Base-by-base conservation (phyloP, 2,888 invertebrate species). In the Schizaphis graminum region DNA sequence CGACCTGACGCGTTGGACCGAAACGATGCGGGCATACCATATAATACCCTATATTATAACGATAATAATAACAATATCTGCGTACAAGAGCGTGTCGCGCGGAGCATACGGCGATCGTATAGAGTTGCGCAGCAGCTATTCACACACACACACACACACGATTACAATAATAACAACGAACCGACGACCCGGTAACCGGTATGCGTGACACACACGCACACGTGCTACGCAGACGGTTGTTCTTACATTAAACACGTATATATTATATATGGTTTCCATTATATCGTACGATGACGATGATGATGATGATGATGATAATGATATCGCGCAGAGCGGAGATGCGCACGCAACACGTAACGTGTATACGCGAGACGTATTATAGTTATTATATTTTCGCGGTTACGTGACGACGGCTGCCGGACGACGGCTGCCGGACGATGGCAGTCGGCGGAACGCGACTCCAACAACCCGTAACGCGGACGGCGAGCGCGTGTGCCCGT, bases 351-450 rank as follows among this genome's bases (percentile, higher is more conserved):
- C 11, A 47, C 10, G 49, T 16, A 87, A 26, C n/a, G 0, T 47
- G 8, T 53, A 49, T 5, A 77, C 16, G 21, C 53, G 21, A 56
- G 11, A 35, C 21, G 61, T 8, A 41, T 41, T 8, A 41, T 41
- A 49, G 92, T 93, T 89, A 93, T 93, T 93, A 93, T 89, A 77
- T 93, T 93, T 93, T 93, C 92, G 92, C 92, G 92, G 77, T 93
- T 89, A 77, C 88, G 44, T 77, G 92, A 41, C 67, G 88, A 89
- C 92, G 67, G 67, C n/a, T 44, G 77, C 77, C 35, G 77, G 53
- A 21, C 53, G 77, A 21, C 35, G 4, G 92, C 92, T 56, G 77
- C 53, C 28, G 53, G 88, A 21, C 53, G 77, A 21, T 21, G 4
- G 92, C 92, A 77, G 77, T 67, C 28, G 53, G 88, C 92, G 88